Evolutionary conservation across 2,888 invertebrate genomes (phyloP), one percentile per base, ranked within the genome.

Genomic region (Pristionchus fissidentatus): DNA sequence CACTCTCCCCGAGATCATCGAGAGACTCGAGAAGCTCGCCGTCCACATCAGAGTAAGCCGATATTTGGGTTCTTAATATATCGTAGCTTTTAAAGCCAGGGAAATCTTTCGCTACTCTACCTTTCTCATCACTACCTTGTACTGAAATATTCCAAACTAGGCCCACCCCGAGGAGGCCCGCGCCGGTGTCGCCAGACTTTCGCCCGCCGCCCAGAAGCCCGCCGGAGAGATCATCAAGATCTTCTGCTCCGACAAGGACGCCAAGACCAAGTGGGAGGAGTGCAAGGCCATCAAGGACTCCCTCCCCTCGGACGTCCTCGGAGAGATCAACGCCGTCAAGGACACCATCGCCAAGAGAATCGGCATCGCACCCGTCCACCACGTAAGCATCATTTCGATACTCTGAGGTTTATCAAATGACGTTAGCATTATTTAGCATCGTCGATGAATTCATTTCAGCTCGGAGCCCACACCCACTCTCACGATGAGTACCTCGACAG

Each of bases 141-240:
- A n/a, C n/a, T n/a, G n/a, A n/a, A n/a, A n/a, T n/a, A n/a, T n/a
- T n/a, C n/a, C n/a, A n/a, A n/a, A n/a, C n/a, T n/a, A 70, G 70
- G 38, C 66, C 0, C 66, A 66, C 41, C 66, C 66, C 66, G 66
- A 66, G 4, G 66, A 66, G 66, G 66, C 66, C 5, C 66, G 66
- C 13, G 66, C 66, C 66, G n/a, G 32, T 7, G 8, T 66, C 38
- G 66, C 38, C 66, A 66, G 15, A 19, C 35, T 66, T 13, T 66
- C 66, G 66, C 19, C 66, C 38, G 66, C 66, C 41, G 66, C 66
- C 38, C 66, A 66, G 66, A n/a, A 35, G 66, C 66, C 66, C 13
- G 15, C n/a, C 66, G 66, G 66, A 35, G 66, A 66, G 19, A 66
- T 66, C 66, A n/a, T 66, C 66, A 66, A 38, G 66, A 66, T 66